These are phyloP conservation scores for Caenorhabditis sinica DNA, from an alignment of 2,888 invertebrate genomes.

Conservation along the genomic window DNA sequence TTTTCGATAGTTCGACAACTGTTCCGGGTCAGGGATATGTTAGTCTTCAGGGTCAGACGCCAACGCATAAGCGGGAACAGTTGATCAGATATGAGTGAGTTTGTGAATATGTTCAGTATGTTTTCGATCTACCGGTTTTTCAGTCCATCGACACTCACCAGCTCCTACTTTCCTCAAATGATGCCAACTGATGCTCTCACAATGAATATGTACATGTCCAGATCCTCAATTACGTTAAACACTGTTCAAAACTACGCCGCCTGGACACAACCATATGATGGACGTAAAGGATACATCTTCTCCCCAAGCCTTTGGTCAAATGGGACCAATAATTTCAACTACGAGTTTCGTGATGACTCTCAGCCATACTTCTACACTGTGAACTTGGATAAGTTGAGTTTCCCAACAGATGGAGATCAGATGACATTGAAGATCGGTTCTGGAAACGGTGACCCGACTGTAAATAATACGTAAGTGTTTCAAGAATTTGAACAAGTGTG, in stretches of 20 bases:
- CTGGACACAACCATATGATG: conserved; percentile 30
- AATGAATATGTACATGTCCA: conserved; percentile 1
- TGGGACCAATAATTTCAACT: not conserved
- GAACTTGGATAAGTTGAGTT: conserved; percentile 1
- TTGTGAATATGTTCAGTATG: not conserved
- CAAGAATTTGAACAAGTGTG: not conserved
- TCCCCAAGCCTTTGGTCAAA: conserved; percentile 42
- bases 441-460: conserved; percentile 14
- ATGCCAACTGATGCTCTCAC: conserved; percentile 37
- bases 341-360: conserved; percentile 34
- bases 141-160: conserved; percentile 17
- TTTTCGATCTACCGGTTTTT: not conserved
- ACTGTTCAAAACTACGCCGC: not conserved
- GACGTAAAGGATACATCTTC: conserved; percentile 47
- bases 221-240: not conserved
- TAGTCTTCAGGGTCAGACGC: conserved; percentile 38
- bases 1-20: conserved; percentile 26
- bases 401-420: not conserved
- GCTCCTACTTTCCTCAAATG: conserved; percentile 31
- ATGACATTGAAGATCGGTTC: conserved; percentile 42
- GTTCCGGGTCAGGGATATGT: conserved; percentile 7
- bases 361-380: conserved; percentile 17
- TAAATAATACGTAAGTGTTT: conserved; percentile 30
- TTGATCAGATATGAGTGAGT: conserved; percentile 44
- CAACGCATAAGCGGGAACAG: conserved; percentile 38